Conservation (phyloP, 1,140 invertebrate species). For the Diachasma alloeum region DNA sequence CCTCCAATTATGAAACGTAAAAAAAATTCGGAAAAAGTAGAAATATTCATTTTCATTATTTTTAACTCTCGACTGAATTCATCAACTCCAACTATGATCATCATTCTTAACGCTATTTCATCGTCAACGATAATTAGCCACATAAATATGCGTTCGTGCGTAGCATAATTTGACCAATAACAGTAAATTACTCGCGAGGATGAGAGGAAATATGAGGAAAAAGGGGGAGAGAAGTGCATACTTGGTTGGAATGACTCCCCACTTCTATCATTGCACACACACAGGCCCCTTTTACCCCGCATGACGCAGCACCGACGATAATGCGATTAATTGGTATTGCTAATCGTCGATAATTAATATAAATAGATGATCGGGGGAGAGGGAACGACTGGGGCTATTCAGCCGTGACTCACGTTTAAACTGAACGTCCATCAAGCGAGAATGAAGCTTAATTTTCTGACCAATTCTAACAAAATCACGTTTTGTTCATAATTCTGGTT, state of each 20-base stretch:
- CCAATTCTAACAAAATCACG: background rate
- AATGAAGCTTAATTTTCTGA: slow-evolving; percentile 4
- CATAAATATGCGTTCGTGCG: slow-evolving; percentile 65
- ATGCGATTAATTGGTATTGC: slow-evolving; percentile 66
- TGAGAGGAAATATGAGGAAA: slow-evolving; percentile 20
- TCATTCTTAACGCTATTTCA: slow-evolving; percentile 61
- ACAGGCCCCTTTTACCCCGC: background rate
- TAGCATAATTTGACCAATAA: slow-evolving; percentile 66
- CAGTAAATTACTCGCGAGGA: slow-evolving; percentile 64
- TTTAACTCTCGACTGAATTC: background rate
- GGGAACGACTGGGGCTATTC: background rate
- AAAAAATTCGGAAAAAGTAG: background rate
- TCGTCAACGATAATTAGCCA: slow-evolving; percentile 66
- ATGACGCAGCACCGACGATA: slow-evolving; percentile 50
- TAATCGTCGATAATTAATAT: slow-evolving; percentile 68
- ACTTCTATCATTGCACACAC: background rate
- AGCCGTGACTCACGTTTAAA: slow-evolving; percentile 20
- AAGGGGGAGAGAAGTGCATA: slow-evolving; percentile 2
- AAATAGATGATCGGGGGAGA: slow-evolving; percentile 59
- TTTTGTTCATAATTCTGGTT: background rate
- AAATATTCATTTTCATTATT: background rate
- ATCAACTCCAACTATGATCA: slow-evolving; percentile 33
- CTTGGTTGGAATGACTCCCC: background rate
- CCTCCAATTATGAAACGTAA: background rate
- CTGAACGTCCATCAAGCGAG: background rate